phyloP scores from a whole-genome alignment of 1,140 invertebrate genomes.

The Nylanderia fulva region DNA sequence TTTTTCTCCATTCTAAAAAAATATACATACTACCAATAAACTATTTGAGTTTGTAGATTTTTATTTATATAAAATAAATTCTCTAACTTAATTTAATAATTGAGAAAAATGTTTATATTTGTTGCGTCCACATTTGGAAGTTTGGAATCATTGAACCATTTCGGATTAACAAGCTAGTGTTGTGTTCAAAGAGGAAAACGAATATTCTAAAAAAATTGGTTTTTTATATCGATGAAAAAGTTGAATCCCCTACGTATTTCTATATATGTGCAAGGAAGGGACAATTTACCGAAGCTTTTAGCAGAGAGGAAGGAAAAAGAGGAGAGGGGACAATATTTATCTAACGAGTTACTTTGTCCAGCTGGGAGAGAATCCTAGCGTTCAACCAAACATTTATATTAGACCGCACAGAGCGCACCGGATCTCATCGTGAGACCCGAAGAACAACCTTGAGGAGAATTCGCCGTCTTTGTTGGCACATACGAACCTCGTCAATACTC shows the following conservation, averaged over 20 bases:
- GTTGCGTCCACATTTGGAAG: background rate
- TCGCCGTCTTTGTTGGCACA: background rate
- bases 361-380: slow-evolving; percentile 33
- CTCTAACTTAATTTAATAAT: background rate
- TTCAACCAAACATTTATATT: slow-evolving; percentile 48
- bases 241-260: slow-evolving; percentile 13
- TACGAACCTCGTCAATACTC: slow-evolving; percentile 37
- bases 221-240: background rate
- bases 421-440: slow-evolving; percentile 28
- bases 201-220: background rate
- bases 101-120: background rate
- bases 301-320: background rate
- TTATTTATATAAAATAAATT: background rate
- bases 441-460: slow-evolving; percentile 23
- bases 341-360: slow-evolving; percentile 19
- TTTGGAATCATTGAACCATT: background rate
- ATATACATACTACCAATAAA: background rate
- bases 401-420: background rate
- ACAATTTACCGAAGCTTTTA: slow-evolving; percentile 18
- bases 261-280: background rate
- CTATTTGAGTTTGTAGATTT: background rate
- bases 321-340: slow-evolving; percentile 7
- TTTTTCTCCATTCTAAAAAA: background rate
- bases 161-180: background rate
- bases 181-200: background rate